Evolutionary conservation across 2,113 vertebrate species (phyloP), one percentile per base, ranked within the genome.

Genomic region (Propithecus coquereli): DNA sequence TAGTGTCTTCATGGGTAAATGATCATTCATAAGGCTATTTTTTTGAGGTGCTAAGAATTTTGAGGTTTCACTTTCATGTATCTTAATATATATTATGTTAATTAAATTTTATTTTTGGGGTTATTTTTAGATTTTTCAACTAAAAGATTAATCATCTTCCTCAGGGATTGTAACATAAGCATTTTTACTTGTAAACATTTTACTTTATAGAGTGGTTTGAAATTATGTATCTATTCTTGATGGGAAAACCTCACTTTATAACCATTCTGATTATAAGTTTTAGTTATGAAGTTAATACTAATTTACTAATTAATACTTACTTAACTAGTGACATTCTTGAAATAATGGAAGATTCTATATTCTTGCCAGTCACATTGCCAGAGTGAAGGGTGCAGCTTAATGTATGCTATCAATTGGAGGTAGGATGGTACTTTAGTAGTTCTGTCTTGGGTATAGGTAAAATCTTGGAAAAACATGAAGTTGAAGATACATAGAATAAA

Each of bases 91-190:
- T 80, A 57, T 74, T 94, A 23, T 82, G 23, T 63, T 74, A 76
- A 37, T 73, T 83, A 81, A 80, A 93, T 37, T 84, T 87, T 90
- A 57, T 82, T 52, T 81, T 94, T 82, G 10, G 25, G 34, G 23
- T 89, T 95, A 34, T 45, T 90, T 87, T 92, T 90, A 90, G 40
- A 77, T 90, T 88, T 93, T 92, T 91, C 22, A 94, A 47, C 32
- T 30, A 57, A 88, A 89, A 59, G 70, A 87, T 66, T 73, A 88
- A 74, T 90, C 8, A 74, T 87, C 59, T 74, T 87, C 65, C 37
- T 89, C 73, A 88, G 68, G 37, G 34, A 88, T 61, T 92, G 1
- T 94, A 77, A 87, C 25, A 2, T 73, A 80, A 91, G 10, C 66
- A 77, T 88, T 95, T 96, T 85, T 91, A 65, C 30, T 77, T 94